Evolutionary conservation across 1,140 invertebrate species (phyloP).

Genomic region (Rhagoletis pomonella): DNA sequence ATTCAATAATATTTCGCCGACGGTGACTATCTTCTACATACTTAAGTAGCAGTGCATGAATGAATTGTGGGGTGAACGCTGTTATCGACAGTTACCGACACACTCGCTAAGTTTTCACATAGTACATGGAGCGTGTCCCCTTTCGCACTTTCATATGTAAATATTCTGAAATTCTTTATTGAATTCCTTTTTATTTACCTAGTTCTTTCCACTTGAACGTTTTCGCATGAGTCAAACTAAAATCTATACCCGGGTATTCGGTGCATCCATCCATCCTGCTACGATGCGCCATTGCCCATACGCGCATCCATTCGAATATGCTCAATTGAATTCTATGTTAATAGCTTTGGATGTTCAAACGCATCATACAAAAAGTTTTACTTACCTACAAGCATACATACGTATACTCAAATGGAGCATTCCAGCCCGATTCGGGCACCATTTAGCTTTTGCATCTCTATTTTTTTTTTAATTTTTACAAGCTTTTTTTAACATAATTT

Average conservation of each 20-base stretch:
- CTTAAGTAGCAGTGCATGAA: neutral
- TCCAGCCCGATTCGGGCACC: no score
- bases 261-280: neutral
- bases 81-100: neutral
- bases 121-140: neutral
- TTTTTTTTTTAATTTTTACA: no score
- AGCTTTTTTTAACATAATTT: no score
- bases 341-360: neutral
- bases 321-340: neutral
- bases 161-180: neutral
- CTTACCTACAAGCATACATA: neutral
- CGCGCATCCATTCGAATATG: neutral
- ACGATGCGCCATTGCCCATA: neutral
- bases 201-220: neutral
- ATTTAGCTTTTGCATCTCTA: no score
- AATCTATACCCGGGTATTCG: neutral
- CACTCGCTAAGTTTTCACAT: neutral
- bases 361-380: neutral
- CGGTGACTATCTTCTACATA: neutral
- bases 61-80: neutral
- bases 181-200: neutral
- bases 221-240: neutral
- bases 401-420: neutral
- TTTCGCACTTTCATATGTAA: neutral
- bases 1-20: constrained; percentile 11